Base-by-base conservation (phyloP, 2,888 invertebrate genomes). In the Monochamus alternatus region DNA sequence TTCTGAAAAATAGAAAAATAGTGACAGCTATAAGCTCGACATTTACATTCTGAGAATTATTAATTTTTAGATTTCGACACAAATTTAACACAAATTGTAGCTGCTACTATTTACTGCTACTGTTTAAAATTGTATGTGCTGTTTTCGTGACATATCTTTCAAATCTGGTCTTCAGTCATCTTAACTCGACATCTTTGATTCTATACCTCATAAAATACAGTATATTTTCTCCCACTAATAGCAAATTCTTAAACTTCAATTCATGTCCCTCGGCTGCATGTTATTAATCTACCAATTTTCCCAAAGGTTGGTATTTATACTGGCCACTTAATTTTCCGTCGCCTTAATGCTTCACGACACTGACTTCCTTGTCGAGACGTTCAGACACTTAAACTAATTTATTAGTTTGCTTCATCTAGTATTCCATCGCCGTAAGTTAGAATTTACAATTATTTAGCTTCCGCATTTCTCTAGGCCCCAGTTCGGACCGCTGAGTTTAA, bases 341-440 rank as follows among this genome's bases (percentile, higher is more conserved):
- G 47, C 31, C 31, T 32, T n/a, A 66, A 66, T 66, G 52, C 52
- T n/a, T 52, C 52, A 66, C 51, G 66, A 52, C 66, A 66, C 52
- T 66, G 66, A 31, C 66, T 66, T 14, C 38, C 58, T 44, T 44
- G 59, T 69, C 59, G 69, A 59, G 69, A 69, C 69, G 69, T 69
- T 60, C 69, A 58, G 43, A 52, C 69, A 43, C 60, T 69, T 69
- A 69, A 69, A 59, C 69, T 59, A 69, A 69, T 69, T 58, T 69
- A 69, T 69, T 69, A 69, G 69, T 69, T 69, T 69, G 55, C 67
- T 52, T 55, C 10, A 38, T 58, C 66, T 52, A 44, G 52, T 51
- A 38, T 66, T 52, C 52, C 66, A 32, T 32, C 30, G 14, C 31
- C 52, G 65, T 65, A 65, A 65, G 65, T 66, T 66, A 38, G 52